Evolutionary conservation across 2,888 invertebrate genomes (phyloP), one percentile per base, ranked within the genome.

Genomic region (Drosophila longiperda): DNA sequence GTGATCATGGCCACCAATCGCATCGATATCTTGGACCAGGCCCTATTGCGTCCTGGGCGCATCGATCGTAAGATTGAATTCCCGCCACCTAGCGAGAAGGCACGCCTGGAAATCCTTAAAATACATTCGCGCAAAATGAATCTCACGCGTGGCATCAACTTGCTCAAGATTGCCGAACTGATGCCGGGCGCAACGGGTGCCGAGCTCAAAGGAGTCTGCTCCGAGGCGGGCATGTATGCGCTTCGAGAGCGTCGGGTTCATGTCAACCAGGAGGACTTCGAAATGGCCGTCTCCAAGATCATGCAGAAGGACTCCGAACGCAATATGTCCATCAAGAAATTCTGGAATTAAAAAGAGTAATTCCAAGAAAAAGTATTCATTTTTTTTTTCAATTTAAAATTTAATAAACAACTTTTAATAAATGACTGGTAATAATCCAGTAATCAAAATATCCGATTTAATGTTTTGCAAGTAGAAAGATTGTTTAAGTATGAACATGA

Each of bases 221-320:
- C 99, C 1, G 99, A 99, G 93, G 99, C 99, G 65, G 99, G 99
- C 59, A 99, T 99, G 99, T 99, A 99, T 86, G 99, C 99, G 5
- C 94, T 99, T 54, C 95, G 99, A 90, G 99, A 99, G 93, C 95
- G 99, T 73, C 95, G 99, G 83, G 98, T 99, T 23, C 99, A 99
- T 92, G 99, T 99, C 2, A 99, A 99, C 1, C 99, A 99, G 93
- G 99, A 99, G 94, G 99, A 99, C 94, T 99, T 99, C 93, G 99
- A 99, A 94, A 98, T 99, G 97, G 99, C 99, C 5, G 99, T 99
- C 0, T 99, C 99, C 59, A 99, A 99, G 94, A 99, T 99, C 34
- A 99, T 99, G 99, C 98, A 99, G 94, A 99, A 99, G 92, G 99
- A 99, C 93, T 98, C 99, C 0, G 99, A 99, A 92, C 99, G 99